A percentile compares a stretch with the other conserved stretches of the same genome.
Conservation (phyloP, 2,888 invertebrate species). For the Nephrotoma flavescens region DNA sequence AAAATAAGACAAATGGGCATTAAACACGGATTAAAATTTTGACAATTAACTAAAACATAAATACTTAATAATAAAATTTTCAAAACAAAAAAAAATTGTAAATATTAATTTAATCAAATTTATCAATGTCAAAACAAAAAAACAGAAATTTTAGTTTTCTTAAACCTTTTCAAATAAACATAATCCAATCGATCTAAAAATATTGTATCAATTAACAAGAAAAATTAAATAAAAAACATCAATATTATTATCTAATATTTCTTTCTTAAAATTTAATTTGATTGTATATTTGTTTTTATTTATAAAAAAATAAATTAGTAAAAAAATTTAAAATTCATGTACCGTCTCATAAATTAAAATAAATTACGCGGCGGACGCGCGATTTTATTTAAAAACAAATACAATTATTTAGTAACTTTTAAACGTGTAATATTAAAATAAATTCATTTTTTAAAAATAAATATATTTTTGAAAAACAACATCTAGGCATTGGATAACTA, state of each 20-base stretch:
- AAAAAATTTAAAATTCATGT: not conserved
- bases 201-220: not conserved
- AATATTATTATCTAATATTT: not conserved
- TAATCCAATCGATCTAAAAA: not conserved
- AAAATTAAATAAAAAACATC: not conserved
- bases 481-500: not conserved
- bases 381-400: not conserved
- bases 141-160: not conserved
- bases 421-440: not conserved
- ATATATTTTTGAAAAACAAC: not conserved
- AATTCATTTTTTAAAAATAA: not conserved
- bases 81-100: not conserved
- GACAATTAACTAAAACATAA: not conserved
- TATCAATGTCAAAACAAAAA: not conserved
- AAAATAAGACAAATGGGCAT: not conserved
- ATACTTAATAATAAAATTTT: not conserved
- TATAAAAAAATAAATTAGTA: not conserved
- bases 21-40: not conserved
- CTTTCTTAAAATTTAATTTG: not conserved
- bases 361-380: not conserved
- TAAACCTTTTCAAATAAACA: not conserved
- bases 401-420: not conserved
- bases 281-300: not conserved
- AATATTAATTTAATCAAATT: not conserved
- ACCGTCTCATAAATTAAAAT: not conserved